Conservation (phyloP, 2,888 invertebrate genomes). For the Agrotis clavis region DNA sequence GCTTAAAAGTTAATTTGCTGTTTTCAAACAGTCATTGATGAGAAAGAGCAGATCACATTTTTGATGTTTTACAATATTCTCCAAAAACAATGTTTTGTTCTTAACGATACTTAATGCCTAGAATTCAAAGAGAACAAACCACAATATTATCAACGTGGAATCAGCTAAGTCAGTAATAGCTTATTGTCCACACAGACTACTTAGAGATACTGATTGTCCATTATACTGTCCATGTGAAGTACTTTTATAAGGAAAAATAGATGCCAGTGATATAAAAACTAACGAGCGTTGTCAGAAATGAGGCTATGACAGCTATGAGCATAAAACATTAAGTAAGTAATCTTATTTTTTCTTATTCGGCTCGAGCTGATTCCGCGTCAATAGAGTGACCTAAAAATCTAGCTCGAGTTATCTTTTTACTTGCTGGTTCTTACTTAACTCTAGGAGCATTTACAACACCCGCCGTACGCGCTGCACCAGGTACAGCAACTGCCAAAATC, state of each 20-base stretch:
- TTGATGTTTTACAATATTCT: slow-evolving; percentile 11
- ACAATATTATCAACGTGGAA: neutral
- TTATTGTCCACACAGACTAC: too few species aligned
- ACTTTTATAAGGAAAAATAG: too few species aligned
- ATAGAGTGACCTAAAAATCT: neutral
- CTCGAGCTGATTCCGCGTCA: neutral
- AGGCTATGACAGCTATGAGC: too few species aligned
- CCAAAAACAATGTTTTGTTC: neutral
- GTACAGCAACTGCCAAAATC: slow-evolving; percentile 74
- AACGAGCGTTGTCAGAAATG: too few species aligned
- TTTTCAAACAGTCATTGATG: slow-evolving; percentile 14
- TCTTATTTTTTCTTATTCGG: neutral
- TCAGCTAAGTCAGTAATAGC: neutral
- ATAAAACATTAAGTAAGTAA: too few species aligned
- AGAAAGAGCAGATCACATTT: slow-evolving; percentile 42
- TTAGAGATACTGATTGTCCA: too few species aligned
- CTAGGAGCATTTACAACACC: slow-evolving; percentile 49
- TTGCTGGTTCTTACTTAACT: slow-evolving; percentile 5
- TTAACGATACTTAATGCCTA: neutral
- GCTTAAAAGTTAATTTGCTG: slow-evolving; percentile 17
- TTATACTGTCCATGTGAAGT: too few species aligned
- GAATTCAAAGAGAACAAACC: neutral
- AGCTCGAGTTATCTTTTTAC: slow-evolving; percentile 18
- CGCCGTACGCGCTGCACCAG: slow-evolving; percentile 40
- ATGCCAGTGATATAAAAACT: too few species aligned